Conservation (phyloP, 2,888 invertebrate species). For the Erannis defoliaria region DNA sequence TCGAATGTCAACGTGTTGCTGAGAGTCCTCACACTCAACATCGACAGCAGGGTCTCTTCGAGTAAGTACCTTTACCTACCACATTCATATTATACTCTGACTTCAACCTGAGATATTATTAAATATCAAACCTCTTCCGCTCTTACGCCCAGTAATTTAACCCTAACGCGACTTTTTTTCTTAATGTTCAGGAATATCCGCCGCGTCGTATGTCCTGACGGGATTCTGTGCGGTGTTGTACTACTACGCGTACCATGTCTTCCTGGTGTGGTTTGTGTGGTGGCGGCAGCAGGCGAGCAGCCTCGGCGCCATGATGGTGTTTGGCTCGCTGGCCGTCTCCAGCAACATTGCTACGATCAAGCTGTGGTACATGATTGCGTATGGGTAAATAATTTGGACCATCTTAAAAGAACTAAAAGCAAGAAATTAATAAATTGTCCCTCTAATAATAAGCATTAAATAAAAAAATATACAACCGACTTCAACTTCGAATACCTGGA, state of each 20-base stretch:
- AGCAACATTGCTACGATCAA: slow-evolving; percentile 64
- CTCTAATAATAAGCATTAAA: too few species aligned
- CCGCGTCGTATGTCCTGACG: slow-evolving; percentile 53
- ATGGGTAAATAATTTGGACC: slow-evolving; percentile 62
- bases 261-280: slow-evolving; percentile 67
- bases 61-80: slow-evolving; percentile 31
- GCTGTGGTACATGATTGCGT: slow-evolving; percentile 55
- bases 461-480: too few species aligned
- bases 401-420: too few species aligned
- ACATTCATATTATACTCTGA: too few species aligned
- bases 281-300: slow-evolving; percentile 56
- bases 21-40: slow-evolving; percentile 56
- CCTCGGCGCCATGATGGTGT: slow-evolving; percentile 56
- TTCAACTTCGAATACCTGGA: too few species aligned
- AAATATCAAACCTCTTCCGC: not conserved
- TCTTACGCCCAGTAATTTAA: not conserved
- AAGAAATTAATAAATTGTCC: too few species aligned
- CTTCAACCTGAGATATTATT: too few species aligned
- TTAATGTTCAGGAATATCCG: slow-evolving; percentile 55
- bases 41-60: slow-evolving; percentile 54
- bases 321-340: slow-evolving; percentile 58
- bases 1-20: slow-evolving; percentile 59
- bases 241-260: slow-evolving; percentile 64
- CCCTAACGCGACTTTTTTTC: not conserved
- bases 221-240: slow-evolving; percentile 45